phyloP scores from a whole-genome alignment of 2,888 invertebrate genomes.

The Machimus atricapillus region DNA sequence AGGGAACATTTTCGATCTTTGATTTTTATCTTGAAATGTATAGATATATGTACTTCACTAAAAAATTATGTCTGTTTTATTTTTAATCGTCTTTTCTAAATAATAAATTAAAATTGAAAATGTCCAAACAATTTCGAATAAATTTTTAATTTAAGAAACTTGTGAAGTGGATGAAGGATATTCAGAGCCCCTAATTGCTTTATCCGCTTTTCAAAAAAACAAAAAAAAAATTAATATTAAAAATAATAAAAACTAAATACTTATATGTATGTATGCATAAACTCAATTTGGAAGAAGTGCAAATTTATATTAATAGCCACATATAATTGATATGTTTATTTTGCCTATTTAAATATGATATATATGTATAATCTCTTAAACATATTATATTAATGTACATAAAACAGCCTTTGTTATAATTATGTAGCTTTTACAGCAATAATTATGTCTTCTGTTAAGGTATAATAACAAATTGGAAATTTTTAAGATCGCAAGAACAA shows the following conservation, averaged over 20 bases:
- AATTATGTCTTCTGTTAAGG: not conserved
- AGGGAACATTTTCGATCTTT: not conserved
- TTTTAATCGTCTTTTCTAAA: not conserved
- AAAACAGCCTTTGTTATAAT: not conserved
- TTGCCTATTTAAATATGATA: not conserved
- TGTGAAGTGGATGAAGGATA: not conserved
- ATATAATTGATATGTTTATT: not conserved
- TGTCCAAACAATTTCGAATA: not conserved
- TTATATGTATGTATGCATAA: too few relatives aligned
- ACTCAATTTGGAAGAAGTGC: not conserved
- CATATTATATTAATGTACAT: not conserved
- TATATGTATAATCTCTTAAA: not conserved
- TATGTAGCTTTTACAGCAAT: not conserved
- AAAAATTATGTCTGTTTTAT: not conserved
- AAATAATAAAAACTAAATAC: too few relatives aligned
- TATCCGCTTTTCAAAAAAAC: not conserved
- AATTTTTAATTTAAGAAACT: not conserved
- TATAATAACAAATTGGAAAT: not conserved
- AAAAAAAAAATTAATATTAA: not conserved
- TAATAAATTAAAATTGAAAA: not conserved
- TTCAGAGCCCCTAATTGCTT: constrained; percentile 1
- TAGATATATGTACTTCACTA: too few relatives aligned
- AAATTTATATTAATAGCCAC: not conserved
- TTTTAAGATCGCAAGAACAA: not conserved
- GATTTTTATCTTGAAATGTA: not conserved